Conservation (phyloP, 2,113 vertebrate species). For the Pygoscelis adeliae region DNA sequence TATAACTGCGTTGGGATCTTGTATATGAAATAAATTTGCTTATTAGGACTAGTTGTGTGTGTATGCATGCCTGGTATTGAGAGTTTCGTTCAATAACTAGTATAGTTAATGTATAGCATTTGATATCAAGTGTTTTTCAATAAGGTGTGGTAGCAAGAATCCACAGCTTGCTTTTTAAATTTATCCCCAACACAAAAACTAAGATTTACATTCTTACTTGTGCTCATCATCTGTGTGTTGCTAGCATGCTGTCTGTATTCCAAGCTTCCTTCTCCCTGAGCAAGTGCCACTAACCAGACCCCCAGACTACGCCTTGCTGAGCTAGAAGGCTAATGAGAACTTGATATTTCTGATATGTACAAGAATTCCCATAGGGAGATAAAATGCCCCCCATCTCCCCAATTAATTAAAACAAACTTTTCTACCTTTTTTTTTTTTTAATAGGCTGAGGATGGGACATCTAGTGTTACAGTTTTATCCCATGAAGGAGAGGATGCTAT, state of each 20-base stretch:
- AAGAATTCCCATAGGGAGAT: not conserved
- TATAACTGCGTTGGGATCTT: not conserved
- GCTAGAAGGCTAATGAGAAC: not conserved
- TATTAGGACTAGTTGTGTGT: not conserved
- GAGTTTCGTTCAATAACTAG: not conserved
- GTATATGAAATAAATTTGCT: not conserved
- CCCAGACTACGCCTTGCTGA: not conserved
- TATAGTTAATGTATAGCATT: not conserved
- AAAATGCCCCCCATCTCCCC: not conserved
- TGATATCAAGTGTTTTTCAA: not conserved
- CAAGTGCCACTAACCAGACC: not conserved
- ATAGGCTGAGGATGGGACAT: slow-evolving; percentile 87
- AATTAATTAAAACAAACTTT: not conserved
- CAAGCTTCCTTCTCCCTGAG: not conserved
- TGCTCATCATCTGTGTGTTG: not conserved
- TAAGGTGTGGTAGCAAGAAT: not conserved
- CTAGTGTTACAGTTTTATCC: slow-evolving; percentile 76
- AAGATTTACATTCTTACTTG: not conserved
- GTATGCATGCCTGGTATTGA: not conserved
- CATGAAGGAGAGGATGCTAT: slow-evolving; percentile 88
- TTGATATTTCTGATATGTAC: not conserved
- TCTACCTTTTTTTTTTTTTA: not conserved
- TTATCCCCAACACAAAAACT: not conserved
- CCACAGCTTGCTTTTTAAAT: not conserved
- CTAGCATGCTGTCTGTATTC: not conserved